Evolutionary conservation across 2,888 invertebrate genomes (phyloP).

Genomic region (Melinaea menophilus): DNA sequence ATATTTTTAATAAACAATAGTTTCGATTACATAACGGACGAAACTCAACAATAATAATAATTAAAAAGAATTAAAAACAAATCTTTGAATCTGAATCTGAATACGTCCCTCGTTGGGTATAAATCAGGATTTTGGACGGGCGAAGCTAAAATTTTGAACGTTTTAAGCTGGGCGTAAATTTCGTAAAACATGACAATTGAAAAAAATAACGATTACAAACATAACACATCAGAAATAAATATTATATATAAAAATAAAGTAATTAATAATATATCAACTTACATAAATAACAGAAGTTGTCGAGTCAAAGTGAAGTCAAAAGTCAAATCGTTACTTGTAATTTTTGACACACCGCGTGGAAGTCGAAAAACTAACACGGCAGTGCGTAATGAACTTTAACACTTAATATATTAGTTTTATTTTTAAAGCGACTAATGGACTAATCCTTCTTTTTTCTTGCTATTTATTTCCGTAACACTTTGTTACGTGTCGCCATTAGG

Average conservation of each 20-base stretch:
- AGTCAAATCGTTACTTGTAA: neutral
- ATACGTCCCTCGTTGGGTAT: slow-evolving; percentile 67
- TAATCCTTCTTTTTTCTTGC: slow-evolving; percentile 58
- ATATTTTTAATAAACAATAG: neutral
- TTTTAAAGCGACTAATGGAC: slow-evolving; percentile 62
- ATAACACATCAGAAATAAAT: slow-evolving; percentile 15
- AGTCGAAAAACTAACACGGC: too few species aligned
- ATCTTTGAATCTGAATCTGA: slow-evolving; percentile 53
- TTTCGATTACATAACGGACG: neutral
- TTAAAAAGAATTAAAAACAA: slow-evolving; percentile 20
- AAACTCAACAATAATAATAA: slow-evolving; percentile 6
- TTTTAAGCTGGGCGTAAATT: slow-evolving; percentile 76
- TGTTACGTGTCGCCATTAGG: slow-evolving; percentile 65
- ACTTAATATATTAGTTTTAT: slow-evolving; percentile 69
- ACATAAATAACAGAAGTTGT: slow-evolving; percentile 33
- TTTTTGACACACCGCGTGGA: too few species aligned
- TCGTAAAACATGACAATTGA: slow-evolving; percentile 71
- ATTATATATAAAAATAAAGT: neutral
- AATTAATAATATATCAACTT: neutral
- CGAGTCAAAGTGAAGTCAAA: slow-evolving; percentile 30
- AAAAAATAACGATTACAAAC: slow-evolving; percentile 60
- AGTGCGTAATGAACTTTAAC: slow-evolving; percentile 66
- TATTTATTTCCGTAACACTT: slow-evolving; percentile 67
- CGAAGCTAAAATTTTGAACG: slow-evolving; percentile 79
- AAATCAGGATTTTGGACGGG: slow-evolving; percentile 83